Conservation (phyloP, 2,888 invertebrate genomes). For the Acrobasis repandana region DNA sequence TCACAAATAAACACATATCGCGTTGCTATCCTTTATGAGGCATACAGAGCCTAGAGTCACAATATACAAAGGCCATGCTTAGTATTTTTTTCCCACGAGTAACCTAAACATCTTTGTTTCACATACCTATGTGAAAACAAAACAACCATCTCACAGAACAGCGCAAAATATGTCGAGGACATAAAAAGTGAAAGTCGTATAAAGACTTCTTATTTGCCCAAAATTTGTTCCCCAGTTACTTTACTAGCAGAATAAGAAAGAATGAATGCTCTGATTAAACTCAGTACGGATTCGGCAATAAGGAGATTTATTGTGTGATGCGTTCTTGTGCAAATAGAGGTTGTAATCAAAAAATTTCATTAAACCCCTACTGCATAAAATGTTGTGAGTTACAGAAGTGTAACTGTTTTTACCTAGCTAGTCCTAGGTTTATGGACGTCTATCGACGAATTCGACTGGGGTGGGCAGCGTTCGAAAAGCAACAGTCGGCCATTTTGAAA, state of each 20-base stretch:
- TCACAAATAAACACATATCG: too few species aligned
- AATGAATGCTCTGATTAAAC: slow-evolving; percentile 24
- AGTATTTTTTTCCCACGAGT: too few species aligned
- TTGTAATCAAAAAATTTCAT: slow-evolving; percentile 51
- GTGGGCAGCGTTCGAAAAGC: too few species aligned
- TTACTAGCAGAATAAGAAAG: not conserved
- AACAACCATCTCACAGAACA: too few species aligned
- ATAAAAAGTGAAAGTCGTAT: slow-evolving; percentile 1
- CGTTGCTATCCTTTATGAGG: too few species aligned
- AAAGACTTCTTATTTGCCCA: not conserved
- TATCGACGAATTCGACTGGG: too few species aligned
- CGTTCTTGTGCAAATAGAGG: slow-evolving; percentile 41
- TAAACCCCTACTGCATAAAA: slow-evolving; percentile 37
- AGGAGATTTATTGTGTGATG: slow-evolving; percentile 29
- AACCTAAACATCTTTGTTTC: too few species aligned
- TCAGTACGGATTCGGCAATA: slow-evolving; percentile 18
- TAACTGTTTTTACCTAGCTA: not conserved
- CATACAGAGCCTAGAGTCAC: too few species aligned
- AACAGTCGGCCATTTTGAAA: too few species aligned
- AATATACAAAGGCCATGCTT: too few species aligned
- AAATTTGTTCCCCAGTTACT: slow-evolving; percentile 5
- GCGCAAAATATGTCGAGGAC: not conserved
- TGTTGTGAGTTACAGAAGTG: not conserved
- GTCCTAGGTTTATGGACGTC: not conserved
- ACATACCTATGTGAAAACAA: too few species aligned